A percentile compares a stretch with the other conserved stretches of the same genome.
These are phyloP conservation scores for Alces alces DNA, from an alignment of 2,113 vertebrate genomes.

Conservation along the genomic window DNA sequence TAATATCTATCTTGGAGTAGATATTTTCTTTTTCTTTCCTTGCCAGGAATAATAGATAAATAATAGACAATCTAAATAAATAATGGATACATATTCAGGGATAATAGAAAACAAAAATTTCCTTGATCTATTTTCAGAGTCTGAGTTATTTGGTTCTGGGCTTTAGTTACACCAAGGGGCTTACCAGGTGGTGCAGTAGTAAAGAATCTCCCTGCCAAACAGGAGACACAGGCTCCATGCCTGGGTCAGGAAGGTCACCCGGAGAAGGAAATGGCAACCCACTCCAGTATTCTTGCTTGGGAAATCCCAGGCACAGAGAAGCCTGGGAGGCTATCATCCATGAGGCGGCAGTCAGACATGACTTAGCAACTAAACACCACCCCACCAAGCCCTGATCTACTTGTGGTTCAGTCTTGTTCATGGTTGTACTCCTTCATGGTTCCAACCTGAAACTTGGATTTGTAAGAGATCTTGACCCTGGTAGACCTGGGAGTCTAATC, in stretches of 20 bases:
- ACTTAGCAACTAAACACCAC: neutral
- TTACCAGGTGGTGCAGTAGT: neutral
- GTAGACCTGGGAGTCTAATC: neutral
- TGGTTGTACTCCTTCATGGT: neutral
- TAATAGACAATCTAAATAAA: neutral
- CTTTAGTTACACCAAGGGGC: neutral
- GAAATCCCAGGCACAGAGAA: neutral
- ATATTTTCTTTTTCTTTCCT: neutral
- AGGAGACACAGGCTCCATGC: neutral
- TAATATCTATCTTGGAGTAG: neutral
- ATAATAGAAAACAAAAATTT: neutral
- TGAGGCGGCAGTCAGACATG: neutral
- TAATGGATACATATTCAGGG: neutral
- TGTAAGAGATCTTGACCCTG: neutral
- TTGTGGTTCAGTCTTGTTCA: neutral
- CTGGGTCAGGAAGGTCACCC: neutral
- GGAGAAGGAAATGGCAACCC: neutral
- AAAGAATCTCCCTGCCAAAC: neutral
- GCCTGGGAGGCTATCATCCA: neutral
- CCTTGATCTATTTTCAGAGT: neutral
- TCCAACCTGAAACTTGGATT: neutral
- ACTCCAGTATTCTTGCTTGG: neutral
- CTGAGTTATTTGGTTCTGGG: neutral
- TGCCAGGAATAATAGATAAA: neutral
- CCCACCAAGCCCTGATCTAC: neutral